These are phyloP conservation scores for Gobius niger DNA, from an alignment of 2,113 vertebrate species.

Conservation along the genomic window DNA sequence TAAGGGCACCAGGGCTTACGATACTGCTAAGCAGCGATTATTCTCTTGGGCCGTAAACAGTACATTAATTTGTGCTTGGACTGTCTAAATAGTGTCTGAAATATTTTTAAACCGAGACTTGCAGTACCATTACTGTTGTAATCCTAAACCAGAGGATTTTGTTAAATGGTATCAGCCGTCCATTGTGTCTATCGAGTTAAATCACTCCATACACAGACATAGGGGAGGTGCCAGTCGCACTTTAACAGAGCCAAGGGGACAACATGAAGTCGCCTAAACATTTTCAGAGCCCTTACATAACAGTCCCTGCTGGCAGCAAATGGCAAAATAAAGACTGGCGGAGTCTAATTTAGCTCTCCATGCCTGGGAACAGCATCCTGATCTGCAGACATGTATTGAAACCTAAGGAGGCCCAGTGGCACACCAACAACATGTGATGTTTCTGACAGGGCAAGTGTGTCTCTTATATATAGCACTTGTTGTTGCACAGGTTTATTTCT, in stretches of 20 bases:
- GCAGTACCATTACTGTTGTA: too few relatives aligned
- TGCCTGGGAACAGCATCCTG: conserved; percentile 15
- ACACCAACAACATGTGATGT: neutral
- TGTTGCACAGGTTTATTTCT: neutral
- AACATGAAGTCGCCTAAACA: conserved; percentile 23
- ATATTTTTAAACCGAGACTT: too few relatives aligned
- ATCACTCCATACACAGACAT: conserved; percentile 29
- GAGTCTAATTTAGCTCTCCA: conserved; percentile 24
- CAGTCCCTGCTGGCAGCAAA: conserved; percentile 15
- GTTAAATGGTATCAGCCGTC: too few relatives aligned
- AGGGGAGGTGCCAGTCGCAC: conserved; percentile 10
- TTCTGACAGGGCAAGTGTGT: neutral
- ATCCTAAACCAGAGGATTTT: too few relatives aligned
- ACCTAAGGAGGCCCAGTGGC: neutral
- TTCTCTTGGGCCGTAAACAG: too few relatives aligned
- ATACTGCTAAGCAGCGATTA: too few relatives aligned
- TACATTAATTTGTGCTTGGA: too few relatives aligned
- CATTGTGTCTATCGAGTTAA: conserved; percentile 14
- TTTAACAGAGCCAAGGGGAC: conserved; percentile 18
- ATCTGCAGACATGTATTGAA: conserved; percentile 16
- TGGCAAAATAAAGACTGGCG: conserved; percentile 16
- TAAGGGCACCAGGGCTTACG: too few relatives aligned
- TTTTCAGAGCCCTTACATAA: conserved; percentile 32
- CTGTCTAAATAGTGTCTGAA: too few relatives aligned
- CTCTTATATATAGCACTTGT: neutral